These are phyloP conservation scores for Rhinopomastus cyanomelas DNA, from an alignment of 2,113 vertebrate genomes.

Conservation along the genomic window DNA sequence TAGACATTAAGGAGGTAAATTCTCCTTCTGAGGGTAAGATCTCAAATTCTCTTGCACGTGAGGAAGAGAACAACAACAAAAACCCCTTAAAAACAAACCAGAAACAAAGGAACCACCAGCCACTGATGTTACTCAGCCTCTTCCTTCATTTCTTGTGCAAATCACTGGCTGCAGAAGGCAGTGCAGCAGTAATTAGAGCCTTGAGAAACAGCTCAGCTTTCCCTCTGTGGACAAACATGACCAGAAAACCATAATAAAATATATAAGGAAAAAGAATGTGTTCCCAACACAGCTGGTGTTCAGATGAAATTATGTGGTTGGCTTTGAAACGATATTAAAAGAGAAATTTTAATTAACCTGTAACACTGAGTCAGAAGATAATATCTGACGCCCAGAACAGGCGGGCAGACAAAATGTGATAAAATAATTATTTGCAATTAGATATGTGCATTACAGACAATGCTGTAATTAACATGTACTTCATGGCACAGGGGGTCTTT, in stretches of 20 bases:
- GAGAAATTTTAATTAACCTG: slow-evolving; percentile 66
- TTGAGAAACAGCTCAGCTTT: slow-evolving; percentile 3
- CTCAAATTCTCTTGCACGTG: background rate
- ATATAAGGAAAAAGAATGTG: slow-evolving; percentile 20
- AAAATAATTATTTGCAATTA: slow-evolving; percentile 71
- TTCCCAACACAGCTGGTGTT: slow-evolving; percentile 54
- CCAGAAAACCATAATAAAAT: background rate
- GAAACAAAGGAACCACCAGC: background rate
- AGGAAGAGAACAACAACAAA: background rate
- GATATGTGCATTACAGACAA: slow-evolving; percentile 52
- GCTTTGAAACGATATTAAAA: slow-evolving; percentile 69
- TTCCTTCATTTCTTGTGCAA: slow-evolving; percentile 10
- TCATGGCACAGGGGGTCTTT: slow-evolving; percentile 40
- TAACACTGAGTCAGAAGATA: slow-evolving; percentile 61
- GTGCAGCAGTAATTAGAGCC: slow-evolving; percentile 33
- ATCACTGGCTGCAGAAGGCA: slow-evolving; percentile 2
- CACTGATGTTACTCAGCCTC: background rate
- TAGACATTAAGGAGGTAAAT: too few relatives aligned
- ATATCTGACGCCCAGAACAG: slow-evolving; percentile 37
- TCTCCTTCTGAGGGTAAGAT: background rate
- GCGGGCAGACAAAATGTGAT: slow-evolving; percentile 31
- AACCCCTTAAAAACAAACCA: background rate
- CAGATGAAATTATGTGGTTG: slow-evolving; percentile 55
- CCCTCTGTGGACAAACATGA: background rate
- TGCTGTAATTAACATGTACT: slow-evolving; percentile 61